Base-by-base conservation (phyloP, 2,888 invertebrate genomes). In the Molanna angustata region DNA sequence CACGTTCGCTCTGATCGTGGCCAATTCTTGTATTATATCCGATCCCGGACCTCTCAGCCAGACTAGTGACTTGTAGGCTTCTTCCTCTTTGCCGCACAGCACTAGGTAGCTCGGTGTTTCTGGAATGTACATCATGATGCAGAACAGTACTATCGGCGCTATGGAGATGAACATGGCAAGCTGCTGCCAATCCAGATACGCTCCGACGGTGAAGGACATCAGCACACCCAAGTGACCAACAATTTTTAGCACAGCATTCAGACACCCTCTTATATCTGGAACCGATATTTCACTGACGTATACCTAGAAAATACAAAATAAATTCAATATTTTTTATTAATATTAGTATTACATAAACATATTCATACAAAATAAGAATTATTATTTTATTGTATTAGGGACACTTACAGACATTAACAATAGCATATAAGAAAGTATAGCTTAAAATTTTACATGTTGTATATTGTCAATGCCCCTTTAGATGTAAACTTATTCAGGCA, bases 271-370 rank as follows among this genome's bases (percentile, higher is more conserved):
- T 60, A 92, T 86, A 57, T 89, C 86, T 1, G 91, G 89, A 17
- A 90, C 86, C 19, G 94, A 87, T 65, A 93, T 91, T 74, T 95
- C 94, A 65, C 91, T 91, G 65, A 94, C 87, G 76, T 94, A 95
- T 16, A 94, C 90, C 85, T 79, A 80, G 35, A 49, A 49, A 16
- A 37, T n/a, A n/a, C n/a, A n/a, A n/a, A n/a, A n/a, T n/a, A n/a
- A n/a, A n/a, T n/a, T n/a, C n/a, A n/a, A n/a, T n/a, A n/a, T n/a
- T n/a, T n/a, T n/a, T n/a, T n/a, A n/a, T n/a, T n/a, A n/a, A n/a
- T n/a, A n/a, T n/a, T n/a, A n/a, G n/a, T n/a, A n/a, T n/a, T n/a
- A n/a, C n/a, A n/a, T n/a, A n/a, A n/a, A n/a, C n/a, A n/a, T n/a
- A n/a, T n/a, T n/a, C n/a, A n/a, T n/a, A 27, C 27, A 27, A 7